These are phyloP conservation scores for Crocallis elinguaria DNA, from an alignment of 2,888 invertebrate genomes.

Conservation along the genomic window DNA sequence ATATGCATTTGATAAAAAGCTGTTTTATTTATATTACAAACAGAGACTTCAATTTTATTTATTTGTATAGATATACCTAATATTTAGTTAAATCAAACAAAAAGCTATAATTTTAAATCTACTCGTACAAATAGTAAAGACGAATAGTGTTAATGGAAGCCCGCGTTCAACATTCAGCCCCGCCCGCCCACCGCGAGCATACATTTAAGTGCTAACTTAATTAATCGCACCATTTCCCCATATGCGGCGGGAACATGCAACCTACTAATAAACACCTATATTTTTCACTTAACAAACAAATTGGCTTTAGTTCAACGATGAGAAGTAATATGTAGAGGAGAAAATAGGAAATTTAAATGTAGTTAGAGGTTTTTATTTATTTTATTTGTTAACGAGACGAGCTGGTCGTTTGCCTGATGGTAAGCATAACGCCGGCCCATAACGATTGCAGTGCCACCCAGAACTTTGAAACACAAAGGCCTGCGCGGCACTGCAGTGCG, in stretches of 20 bases:
- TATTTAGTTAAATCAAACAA: background rate
- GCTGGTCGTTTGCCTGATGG: too few relatives aligned
- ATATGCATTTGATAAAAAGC: too few relatives aligned
- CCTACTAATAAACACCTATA: conserved; percentile 59
- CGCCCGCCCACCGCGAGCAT: conserved; percentile 33
- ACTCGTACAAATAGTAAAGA: conserved; percentile 52
- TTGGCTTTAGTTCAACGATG: conserved; percentile 55
- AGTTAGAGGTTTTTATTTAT: background rate
- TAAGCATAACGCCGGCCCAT: too few relatives aligned
- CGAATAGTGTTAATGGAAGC: conserved; percentile 74
- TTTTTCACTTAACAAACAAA: conserved; percentile 74
- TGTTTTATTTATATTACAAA: too few relatives aligned
- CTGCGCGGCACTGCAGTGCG: too few relatives aligned
- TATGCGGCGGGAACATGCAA: conserved; percentile 55
- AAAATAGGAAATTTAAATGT: background rate
- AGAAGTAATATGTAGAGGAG: conserved; percentile 37
- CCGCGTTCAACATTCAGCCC: conserved; percentile 43
- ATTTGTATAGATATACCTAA: background rate
- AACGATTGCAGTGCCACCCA: too few relatives aligned
- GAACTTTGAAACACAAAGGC: too few relatives aligned
- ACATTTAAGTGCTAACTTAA: conserved; percentile 79
- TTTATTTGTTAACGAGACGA: too few relatives aligned
- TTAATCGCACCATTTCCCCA: conserved; percentile 79
- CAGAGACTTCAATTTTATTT: too few relatives aligned
- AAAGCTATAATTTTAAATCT: background rate